These are phyloP conservation scores for Drosophila sproati DNA, from an alignment of 1,140 invertebrate genomes.

Conservation along the genomic window DNA sequence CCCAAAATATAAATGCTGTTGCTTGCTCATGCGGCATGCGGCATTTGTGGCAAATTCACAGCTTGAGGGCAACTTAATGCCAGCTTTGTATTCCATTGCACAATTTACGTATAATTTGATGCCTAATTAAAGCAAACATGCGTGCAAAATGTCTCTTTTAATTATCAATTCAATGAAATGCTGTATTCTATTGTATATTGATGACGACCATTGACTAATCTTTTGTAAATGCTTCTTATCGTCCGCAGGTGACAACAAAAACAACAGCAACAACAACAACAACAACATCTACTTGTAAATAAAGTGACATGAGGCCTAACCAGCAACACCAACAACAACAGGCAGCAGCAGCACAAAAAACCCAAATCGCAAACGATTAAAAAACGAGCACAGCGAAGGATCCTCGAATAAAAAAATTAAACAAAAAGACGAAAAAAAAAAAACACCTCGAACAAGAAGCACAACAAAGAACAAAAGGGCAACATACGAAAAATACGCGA, in stretches of 20 bases:
- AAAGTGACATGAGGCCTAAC: slow-evolving; percentile 81
- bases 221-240: slow-evolving; percentile 57
- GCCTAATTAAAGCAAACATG: no score
- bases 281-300: slow-evolving; percentile 69
- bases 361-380: slow-evolving; percentile 77
- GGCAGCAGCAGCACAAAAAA: slow-evolving; percentile 65
- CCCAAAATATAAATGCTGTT: no score
- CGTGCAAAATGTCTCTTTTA: neutral
- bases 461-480: slow-evolving; percentile 29
- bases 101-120: no score
- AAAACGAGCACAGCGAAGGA: slow-evolving; percentile 56
- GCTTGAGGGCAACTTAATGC: no score
- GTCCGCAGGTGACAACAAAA: slow-evolving; percentile 29
- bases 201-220: slow-evolving; percentile 67
- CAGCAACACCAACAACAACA: slow-evolving; percentile 37
- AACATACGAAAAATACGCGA: slow-evolving; percentile 10
- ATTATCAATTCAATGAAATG: slow-evolving; percentile 29
- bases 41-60: no score
- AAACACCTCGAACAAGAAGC: slow-evolving; percentile 58
- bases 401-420: slow-evolving; percentile 36
- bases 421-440: slow-evolving; percentile 66
- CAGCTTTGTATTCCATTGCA: no score
- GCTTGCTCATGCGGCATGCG: no score
- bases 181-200: slow-evolving; percentile 55
- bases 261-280: slow-evolving; percentile 19